Evolutionary conservation across 2,888 invertebrate species (phyloP).

Genomic region (Mesorhabditis belari): DNA sequence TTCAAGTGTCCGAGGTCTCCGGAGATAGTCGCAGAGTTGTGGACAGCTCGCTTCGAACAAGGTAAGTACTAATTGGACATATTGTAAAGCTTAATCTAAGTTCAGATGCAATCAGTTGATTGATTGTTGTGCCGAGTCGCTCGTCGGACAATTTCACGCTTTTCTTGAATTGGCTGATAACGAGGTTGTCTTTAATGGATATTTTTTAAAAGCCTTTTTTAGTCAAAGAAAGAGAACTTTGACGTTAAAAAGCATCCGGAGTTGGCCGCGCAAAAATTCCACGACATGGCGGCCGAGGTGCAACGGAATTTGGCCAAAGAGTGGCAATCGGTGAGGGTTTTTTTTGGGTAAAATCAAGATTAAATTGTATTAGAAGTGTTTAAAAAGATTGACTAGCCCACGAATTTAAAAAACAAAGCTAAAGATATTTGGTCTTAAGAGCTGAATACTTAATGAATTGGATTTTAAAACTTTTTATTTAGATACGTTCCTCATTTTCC

Average conservation of each 20-base stretch:
- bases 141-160: slow-evolving; percentile 28
- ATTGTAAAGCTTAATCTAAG: not conserved
- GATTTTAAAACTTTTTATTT: slow-evolving; percentile 8
- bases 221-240: slow-evolving; percentile 5
- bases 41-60: slow-evolving; percentile 79
- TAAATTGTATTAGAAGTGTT: not conserved
- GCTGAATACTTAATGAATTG: not conserved
- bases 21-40: slow-evolving; percentile 92
- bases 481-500: slow-evolving; percentile 70
- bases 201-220: not conserved
- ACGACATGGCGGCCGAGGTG: slow-evolving; percentile 15
- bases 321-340: slow-evolving; percentile 1
- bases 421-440: slow-evolving; percentile 2
- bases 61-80: slow-evolving; percentile 63
- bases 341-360: not conserved
- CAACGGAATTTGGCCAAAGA: slow-evolving; percentile 16
- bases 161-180: slow-evolving; percentile 32
- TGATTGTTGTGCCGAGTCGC: slow-evolving; percentile 27
- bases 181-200: slow-evolving; percentile 12
- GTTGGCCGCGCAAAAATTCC: slow-evolving; percentile 12
- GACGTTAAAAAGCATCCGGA: slow-evolving; percentile 18
- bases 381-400: not conserved
- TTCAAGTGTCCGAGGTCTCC: slow-evolving; percentile 81
- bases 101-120: slow-evolving; percentile 44
- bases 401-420: not conserved